Conservation (phyloP, 2,888 invertebrate genomes). For the Camponotus fellah region DNA sequence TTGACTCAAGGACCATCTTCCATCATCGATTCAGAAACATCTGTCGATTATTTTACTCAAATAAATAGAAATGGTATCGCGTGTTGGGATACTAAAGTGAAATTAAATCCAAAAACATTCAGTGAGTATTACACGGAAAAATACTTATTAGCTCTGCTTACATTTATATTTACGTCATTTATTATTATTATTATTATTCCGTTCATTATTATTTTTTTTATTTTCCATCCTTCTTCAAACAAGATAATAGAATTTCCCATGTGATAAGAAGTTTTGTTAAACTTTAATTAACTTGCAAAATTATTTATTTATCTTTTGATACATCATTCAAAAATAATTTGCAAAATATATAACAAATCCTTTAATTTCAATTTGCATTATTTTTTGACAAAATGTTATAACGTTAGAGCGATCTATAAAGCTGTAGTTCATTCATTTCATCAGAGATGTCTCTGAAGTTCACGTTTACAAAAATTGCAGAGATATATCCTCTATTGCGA, state of each 20-base stretch:
- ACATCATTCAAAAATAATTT: neutral
- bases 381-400: conserved; percentile 17
- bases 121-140: conserved; percentile 72
- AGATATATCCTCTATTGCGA: neutral
- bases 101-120: conserved; percentile 89
- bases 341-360: neutral
- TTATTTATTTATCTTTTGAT: neutral
- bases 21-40: conserved; percentile 90
- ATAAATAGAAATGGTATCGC: conserved; percentile 92
- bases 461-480: neutral
- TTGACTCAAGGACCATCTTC: conserved; percentile 92
- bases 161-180: neutral
- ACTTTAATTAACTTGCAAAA: conserved; percentile 1
- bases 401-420: neutral
- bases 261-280: neutral
- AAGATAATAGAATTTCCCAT: neutral
- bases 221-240: neutral
- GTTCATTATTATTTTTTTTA: neutral
- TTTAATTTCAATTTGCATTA: conserved; percentile 1
- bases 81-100: conserved; percentile 92
- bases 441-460: conserved; percentile 52
- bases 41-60: conserved; percentile 92
- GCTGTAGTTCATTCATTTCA: conserved; percentile 17
- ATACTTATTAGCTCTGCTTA: neutral
- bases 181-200: neutral